These are phyloP conservation scores for Danio aesculapii DNA, from an alignment of 2,797 vertebrate genomes.

Conservation along the genomic window DNA sequence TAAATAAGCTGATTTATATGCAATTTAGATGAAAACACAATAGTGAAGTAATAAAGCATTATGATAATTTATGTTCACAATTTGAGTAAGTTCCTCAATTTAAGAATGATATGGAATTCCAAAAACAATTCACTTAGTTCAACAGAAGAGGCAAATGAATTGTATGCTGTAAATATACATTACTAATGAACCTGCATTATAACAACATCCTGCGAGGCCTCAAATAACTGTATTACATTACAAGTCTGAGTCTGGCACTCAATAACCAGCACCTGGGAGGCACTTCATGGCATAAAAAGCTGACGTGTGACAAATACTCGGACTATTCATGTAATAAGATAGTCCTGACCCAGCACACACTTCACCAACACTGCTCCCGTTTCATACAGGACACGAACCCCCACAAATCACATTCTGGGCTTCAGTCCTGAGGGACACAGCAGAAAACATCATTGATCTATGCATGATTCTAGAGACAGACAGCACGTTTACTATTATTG, in stretches of 20 bases:
- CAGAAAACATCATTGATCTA: slow-evolving; percentile 16
- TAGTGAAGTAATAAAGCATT: too few relatives aligned
- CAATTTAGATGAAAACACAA: too few relatives aligned
- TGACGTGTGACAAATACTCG: slow-evolving; percentile 37
- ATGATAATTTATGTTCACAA: too few relatives aligned
- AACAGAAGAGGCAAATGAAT: not conserved
- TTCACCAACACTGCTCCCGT: not conserved
- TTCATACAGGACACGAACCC: slow-evolving; percentile 18
- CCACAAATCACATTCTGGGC: not conserved
- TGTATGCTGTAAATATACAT: slow-evolving; percentile 30
- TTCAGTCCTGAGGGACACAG: slow-evolving; percentile 6
- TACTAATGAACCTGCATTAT: slow-evolving; percentile 1
- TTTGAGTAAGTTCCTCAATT: too few relatives aligned
- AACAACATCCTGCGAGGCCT: slow-evolving; percentile 10
- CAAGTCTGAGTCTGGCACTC: not conserved
- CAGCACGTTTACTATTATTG: slow-evolving; percentile 19
- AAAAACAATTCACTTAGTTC: too few relatives aligned
- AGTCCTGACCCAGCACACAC: slow-evolving; percentile 21
- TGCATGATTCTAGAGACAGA: slow-evolving; percentile 14
- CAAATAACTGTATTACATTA: slow-evolving; percentile 39
- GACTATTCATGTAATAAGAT: slow-evolving; percentile 43
- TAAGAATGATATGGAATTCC: too few relatives aligned
- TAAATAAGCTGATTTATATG: too few relatives aligned
- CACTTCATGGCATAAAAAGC: slow-evolving; percentile 19
- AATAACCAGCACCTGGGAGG: slow-evolving; percentile 4